A percentile compares a stretch with the other conserved stretches of the same genome.
Evolutionary conservation across 2,888 invertebrate genomes (phyloP).

Genomic region (Catonia carolina): DNA sequence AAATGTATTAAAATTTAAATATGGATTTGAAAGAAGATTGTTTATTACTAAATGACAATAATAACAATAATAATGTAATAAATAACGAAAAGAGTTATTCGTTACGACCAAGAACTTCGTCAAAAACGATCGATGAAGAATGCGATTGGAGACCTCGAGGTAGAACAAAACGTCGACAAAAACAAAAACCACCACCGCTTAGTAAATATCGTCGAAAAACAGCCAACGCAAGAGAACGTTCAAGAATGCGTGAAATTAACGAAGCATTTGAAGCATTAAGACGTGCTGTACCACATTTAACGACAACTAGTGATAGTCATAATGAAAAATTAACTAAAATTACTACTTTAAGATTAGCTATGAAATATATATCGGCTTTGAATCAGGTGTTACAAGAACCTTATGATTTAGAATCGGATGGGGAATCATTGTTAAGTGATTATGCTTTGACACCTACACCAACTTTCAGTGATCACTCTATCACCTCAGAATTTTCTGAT

Average conservation of each 20-base stretch:
- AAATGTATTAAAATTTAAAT: too few relatives aligned
- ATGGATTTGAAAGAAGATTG: too few relatives aligned
- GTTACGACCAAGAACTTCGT: constrained; percentile 53
- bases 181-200: constrained; percentile 59
- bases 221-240: constrained; percentile 80
- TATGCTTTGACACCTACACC: constrained; percentile 27
- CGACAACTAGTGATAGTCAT: constrained; percentile 45
- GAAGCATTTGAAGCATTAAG: constrained; percentile 76
- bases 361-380: constrained; percentile 77
- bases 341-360: constrained; percentile 75
- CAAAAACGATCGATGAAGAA: constrained; percentile 31
- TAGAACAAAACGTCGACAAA: constrained; percentile 39
- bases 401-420: constrained; percentile 35
- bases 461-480: constrained; percentile 16
- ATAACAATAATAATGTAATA: too few relatives aligned
- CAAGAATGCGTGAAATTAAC: constrained; percentile 85
- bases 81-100: constrained; percentile 54
- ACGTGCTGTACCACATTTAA: constrained; percentile 59
- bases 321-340: constrained; percentile 84
- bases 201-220: constrained; percentile 87
- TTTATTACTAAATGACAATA: too few relatives aligned
- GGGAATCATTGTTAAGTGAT: constrained; percentile 37
- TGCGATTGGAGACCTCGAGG: constrained; percentile 38
- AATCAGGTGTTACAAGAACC: constrained; percentile 53
- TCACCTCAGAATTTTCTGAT: constrained; percentile 16